Percentiles rank a stretch among this genome's conserved stretches.
phyloP scores from a whole-genome alignment of 2,888 invertebrate genomes.

The Celastrina argiolus region DNA sequence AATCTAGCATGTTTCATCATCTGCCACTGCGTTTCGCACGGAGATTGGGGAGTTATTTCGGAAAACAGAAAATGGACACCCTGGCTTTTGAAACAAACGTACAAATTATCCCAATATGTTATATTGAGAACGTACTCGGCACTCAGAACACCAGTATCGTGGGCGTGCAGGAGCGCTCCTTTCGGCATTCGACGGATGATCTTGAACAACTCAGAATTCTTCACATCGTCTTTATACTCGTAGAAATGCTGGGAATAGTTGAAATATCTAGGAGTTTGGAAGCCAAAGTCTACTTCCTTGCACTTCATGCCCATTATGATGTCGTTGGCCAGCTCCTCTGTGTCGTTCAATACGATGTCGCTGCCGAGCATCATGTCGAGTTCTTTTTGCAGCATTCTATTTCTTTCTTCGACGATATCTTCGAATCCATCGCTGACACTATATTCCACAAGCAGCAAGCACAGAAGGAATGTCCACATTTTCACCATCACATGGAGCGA shows the following conservation, averaged over 20 bases:
- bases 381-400: conserved; percentile 69
- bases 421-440: conserved; percentile 33
- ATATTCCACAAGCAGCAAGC: conserved; percentile 23
- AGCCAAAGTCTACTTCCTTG: conserved; percentile 68
- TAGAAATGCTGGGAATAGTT: conserved; percentile 83
- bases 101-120: conserved; percentile 80
- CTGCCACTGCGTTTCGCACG: conserved; percentile 64
- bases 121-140: conserved; percentile 79
- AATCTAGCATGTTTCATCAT: conserved; percentile 67
- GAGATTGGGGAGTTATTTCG: conserved; percentile 38
- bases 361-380: conserved; percentile 70
- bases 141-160: conserved; percentile 80
- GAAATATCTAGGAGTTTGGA: conserved; percentile 68
- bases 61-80: conserved; percentile 52
- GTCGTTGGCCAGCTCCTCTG: conserved; percentile 75
- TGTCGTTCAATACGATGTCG: conserved; percentile 65
- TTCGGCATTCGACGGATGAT: conserved; percentile 85
- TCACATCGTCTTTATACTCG: conserved; percentile 76
- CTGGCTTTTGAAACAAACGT: conserved; percentile 64
- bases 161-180: conserved; percentile 84
- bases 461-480: conserved; percentile 41
- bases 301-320: conserved; percentile 78
- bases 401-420: conserved; percentile 48
- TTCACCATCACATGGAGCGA: conserved; percentile 27
- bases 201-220: conserved; percentile 79